phyloP scores from a whole-genome alignment of 2,888 invertebrate species.

The Cremastinae sp. region DNA sequence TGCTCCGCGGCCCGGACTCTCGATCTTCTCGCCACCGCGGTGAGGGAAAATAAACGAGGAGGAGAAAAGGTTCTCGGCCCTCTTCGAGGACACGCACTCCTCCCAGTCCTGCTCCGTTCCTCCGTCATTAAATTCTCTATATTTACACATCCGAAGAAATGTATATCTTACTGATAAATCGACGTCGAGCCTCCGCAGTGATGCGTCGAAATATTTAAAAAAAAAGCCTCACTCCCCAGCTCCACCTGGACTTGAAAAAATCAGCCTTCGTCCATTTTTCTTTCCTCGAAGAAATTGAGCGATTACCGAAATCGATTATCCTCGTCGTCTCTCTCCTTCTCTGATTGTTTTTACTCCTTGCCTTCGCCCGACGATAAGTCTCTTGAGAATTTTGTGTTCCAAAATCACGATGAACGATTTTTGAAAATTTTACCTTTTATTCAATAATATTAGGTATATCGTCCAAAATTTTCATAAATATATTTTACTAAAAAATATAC shows the following conservation, averaged over 20 bases:
- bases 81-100: conserved; percentile 50
- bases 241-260: neutral
- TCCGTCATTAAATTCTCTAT: conserved; percentile 5
- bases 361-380: neutral
- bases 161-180: conserved; percentile 24
- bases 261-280: too few relatives aligned
- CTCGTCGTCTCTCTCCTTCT: too few relatives aligned
- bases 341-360: neutral
- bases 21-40: conserved; percentile 16
- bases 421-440: too few relatives aligned
- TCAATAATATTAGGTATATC: too few relatives aligned
- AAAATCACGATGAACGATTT: too few relatives aligned
- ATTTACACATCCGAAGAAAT: conserved; percentile 1
- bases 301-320: neutral
- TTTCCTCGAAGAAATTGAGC: neutral
- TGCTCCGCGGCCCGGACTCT: conserved; percentile 14
- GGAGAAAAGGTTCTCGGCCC: conserved; percentile 18
- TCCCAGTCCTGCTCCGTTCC: conserved; percentile 39
- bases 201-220: conserved; percentile 14
- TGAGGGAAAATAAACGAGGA: neutral
- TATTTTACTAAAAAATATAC: too few relatives aligned
- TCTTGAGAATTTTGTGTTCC: too few relatives aligned
- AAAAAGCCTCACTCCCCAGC: neutral
- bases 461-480: too few relatives aligned
- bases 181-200: conserved; percentile 1